Conservation (phyloP, 2,113 vertebrate genomes). For the Mionectes macconnelli region DNA sequence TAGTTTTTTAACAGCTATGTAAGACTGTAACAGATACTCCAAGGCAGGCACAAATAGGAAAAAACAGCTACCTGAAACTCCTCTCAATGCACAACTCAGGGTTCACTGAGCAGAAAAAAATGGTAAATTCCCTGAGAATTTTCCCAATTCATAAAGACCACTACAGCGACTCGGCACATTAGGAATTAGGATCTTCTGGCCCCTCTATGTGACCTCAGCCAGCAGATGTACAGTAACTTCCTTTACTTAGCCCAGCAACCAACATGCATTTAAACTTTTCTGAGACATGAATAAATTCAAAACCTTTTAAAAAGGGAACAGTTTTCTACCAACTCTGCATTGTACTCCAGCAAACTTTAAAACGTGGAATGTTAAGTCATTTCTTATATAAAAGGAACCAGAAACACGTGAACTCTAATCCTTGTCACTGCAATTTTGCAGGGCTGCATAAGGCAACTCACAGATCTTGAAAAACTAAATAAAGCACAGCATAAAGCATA, state of each 20-base stretch:
- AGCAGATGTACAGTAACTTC: not conserved
- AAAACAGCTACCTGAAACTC: not conserved
- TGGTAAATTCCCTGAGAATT: not conserved
- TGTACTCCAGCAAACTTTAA: not conserved
- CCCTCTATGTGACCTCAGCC: not conserved
- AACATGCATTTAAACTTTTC: not conserved
- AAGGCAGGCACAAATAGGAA: not conserved
- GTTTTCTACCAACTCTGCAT: not conserved
- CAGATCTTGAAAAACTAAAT: not conserved
- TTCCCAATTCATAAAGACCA: not conserved
- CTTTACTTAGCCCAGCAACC: not conserved
- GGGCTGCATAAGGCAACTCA: not conserved
- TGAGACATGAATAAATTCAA: not conserved
- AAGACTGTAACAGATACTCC: not conserved
- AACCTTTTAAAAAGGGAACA: accelerated
- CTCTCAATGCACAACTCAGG: not conserved
- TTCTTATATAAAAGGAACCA: not conserved
- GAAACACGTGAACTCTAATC: not conserved
- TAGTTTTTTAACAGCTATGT: not conserved
- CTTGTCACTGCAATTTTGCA: accelerated
- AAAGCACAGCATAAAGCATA: not conserved
- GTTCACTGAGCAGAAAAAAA: not conserved
- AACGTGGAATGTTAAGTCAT: accelerated
- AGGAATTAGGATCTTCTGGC: not conserved
- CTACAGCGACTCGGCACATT: not conserved